Evolutionary conservation across 2,888 invertebrate species (phyloP).

Genomic region (Ormyrus thymus): DNA sequence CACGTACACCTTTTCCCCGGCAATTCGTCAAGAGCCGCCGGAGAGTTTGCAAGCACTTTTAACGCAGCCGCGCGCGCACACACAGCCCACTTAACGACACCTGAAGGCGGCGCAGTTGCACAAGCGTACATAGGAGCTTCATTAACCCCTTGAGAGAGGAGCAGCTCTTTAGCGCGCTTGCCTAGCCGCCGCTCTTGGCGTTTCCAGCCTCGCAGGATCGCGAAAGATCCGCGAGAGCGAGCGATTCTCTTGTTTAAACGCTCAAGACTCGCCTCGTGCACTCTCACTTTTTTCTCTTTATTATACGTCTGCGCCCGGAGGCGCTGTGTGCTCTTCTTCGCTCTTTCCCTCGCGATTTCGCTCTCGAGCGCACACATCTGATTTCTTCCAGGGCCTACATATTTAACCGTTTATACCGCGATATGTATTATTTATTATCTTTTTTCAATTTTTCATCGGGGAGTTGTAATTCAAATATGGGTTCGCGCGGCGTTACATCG

Average conservation of each 20-base stretch:
- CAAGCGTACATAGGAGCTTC: constrained; percentile 7
- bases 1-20: no score
- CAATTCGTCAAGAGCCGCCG: constrained; percentile 15
- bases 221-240: constrained; percentile 5
- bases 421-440: constrained; percentile 1
- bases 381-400: neutral
- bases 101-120: constrained; percentile 53
- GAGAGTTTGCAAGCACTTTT: constrained; percentile 43
- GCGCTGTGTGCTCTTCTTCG: neutral
- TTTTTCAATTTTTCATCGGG: no score
- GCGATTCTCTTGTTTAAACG: constrained; percentile 27
- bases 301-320: neutral
- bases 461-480: no score
- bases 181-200: neutral
- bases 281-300: constrained; percentile 15
- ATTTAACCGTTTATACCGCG: neutral
- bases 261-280: neutral
- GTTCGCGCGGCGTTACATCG: no score
- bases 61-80: constrained; percentile 42
- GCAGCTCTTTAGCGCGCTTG: neutral
- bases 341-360: neutral
- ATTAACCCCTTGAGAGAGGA: constrained; percentile 12
- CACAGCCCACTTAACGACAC: constrained; percentile 56
- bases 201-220: neutral
- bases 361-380: neutral